Evolutionary conservation across 1,140 invertebrate species (phyloP).

Genomic region (Drosophila sp.): DNA sequence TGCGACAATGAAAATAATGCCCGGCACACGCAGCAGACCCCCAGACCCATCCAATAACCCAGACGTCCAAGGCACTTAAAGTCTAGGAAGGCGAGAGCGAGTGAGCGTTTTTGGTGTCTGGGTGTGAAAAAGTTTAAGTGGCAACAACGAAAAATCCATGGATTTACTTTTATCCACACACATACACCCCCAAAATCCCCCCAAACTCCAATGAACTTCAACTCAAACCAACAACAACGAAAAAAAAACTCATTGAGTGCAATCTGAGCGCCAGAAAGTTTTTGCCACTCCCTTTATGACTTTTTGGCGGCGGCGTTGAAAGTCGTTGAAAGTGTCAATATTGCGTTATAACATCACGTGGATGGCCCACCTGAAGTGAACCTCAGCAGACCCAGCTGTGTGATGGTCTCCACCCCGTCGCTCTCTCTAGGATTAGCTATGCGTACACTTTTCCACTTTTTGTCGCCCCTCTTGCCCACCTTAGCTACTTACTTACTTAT

Average conservation of each 20-base stretch:
- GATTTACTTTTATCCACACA: constrained; percentile 79
- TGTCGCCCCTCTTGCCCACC: constrained; percentile 42
- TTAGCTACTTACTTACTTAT: constrained; percentile 67
- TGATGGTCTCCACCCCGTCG: constrained; percentile 31
- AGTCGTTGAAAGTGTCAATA: constrained; percentile 82
- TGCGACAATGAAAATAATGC: constrained; percentile 82
- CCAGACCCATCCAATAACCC: constrained; percentile 34
- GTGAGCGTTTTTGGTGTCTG: constrained; percentile 47
- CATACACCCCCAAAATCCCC: constrained; percentile 16
- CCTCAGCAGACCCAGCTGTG: constrained; percentile 48
- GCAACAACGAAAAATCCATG: constrained; percentile 74
- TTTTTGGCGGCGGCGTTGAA: constrained; percentile 73
- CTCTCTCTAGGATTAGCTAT: constrained; percentile 66
- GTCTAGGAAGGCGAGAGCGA: constrained; percentile 44
- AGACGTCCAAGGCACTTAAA: constrained; percentile 69
- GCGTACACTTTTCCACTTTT: constrained; percentile 42
- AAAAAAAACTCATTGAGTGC: constrained; percentile 45
- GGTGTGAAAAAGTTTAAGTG: constrained; percentile 82
- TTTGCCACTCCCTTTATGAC: constrained; percentile 74
- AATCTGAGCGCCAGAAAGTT: constrained; percentile 66
- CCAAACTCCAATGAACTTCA: constrained; percentile 10
- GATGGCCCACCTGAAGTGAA: constrained; percentile 47
- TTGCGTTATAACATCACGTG: constrained; percentile 75
- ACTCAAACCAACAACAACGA: neutral
- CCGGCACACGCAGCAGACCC: constrained; percentile 58